These are phyloP conservation scores for Limnephilus lunatus DNA, from an alignment of 2,888 invertebrate genomes.

Conservation along the genomic window DNA sequence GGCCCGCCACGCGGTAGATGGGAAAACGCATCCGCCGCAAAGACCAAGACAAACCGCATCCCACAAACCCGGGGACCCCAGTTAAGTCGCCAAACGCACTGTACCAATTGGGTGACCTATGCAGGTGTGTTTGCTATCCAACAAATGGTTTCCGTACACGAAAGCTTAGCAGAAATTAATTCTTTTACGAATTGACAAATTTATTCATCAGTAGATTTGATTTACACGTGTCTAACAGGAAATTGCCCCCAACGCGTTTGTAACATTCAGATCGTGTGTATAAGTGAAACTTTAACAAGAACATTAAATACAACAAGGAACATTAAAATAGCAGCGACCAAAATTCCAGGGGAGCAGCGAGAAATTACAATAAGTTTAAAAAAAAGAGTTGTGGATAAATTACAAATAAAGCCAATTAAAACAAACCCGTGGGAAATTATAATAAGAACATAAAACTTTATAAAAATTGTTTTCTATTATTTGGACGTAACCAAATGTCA, in stretches of 20 bases:
- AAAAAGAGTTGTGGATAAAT: too few species aligned
- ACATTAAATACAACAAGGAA: neutral
- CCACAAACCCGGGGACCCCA: too few species aligned
- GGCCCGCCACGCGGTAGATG: too few species aligned
- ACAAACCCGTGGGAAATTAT: neutral
- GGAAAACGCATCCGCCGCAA: too few species aligned
- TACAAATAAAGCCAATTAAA: neutral
- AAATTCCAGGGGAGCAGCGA: neutral
- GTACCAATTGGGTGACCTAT: too few species aligned
- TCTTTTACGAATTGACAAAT: neutral
- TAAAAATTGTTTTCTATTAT: too few species aligned
- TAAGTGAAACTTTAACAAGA: neutral
- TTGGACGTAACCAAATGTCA: too few species aligned
- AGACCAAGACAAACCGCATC: too few species aligned
- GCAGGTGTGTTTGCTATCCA: too few species aligned
- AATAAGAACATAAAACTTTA: neutral
- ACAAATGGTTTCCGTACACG: too few species aligned
- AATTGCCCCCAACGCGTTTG: neutral
- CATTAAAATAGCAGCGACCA: neutral
- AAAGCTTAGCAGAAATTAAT: neutral
- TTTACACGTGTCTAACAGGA: neutral
- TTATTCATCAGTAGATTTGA: neutral
- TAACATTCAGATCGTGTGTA: neutral
- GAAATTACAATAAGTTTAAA: neutral
- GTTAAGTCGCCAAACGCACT: too few species aligned